Base-by-base conservation (phyloP, 2,797 vertebrate species). In the Centroberyx gerrardi region DNA sequence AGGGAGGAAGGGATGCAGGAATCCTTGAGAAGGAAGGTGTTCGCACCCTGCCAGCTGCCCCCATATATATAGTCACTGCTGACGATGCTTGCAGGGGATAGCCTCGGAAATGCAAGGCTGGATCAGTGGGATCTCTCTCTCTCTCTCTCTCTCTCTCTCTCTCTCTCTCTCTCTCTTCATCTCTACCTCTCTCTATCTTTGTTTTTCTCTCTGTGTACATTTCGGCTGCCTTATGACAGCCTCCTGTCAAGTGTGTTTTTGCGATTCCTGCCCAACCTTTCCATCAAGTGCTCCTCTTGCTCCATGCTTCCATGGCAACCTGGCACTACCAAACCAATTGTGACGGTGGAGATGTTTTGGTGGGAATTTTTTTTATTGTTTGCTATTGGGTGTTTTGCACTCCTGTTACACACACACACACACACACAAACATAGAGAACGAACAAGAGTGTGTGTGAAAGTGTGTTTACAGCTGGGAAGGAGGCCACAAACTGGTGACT, bases 281-380 rank as follows among this genome's bases (percentile, higher is more conserved):
- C 44, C 40, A 58, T 82, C 61, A 55, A 66, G 22, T n/a, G 42
- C 54, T 36, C 14, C 58, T 66, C 72, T 82, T 80, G 82, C n/a
- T 69, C 29, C 60, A 69, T 5, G 81, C 87, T 83, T 78, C 87
- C 84, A 84, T 91, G 86, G 85, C 76, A 93, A 91, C 84, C 60
- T 62, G 62, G 59, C 5, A 27, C 58, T 36, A 61, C 59, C 46
- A 36, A 76, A 61, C 72, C 62, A 88, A 18, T 77, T 78, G 62
- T 69, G 72, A 72, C 72, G 36, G 49, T 63, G 48, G 38, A 76
- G 66, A 74, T 79, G 74, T 69, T 61, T n/a, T n/a, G n/a, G n/a
- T n/a, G n/a, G n/a, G n/a, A n/a, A n/a, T n/a, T n/a, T n/a, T n/a
- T n/a, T n/a, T 78, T 65, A 72, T 82, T 70, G 75, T 58, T 71